A percentile compares a stretch with the other conserved stretches of the same genome.
phyloP scores from a whole-genome alignment of 2,888 invertebrate genomes.

The Troides aeacus region DNA sequence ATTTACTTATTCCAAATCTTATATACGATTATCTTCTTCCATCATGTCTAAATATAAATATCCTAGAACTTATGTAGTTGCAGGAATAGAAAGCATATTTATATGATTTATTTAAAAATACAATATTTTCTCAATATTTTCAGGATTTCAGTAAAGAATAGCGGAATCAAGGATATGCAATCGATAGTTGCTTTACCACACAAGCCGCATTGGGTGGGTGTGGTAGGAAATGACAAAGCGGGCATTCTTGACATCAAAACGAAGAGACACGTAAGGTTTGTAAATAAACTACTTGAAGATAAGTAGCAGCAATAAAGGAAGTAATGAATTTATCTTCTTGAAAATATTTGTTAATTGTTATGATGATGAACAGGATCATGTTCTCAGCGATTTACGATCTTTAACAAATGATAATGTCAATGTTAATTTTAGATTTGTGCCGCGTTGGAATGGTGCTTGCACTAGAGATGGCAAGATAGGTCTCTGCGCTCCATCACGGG shows the following conservation, averaged over 20 bases:
- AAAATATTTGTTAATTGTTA: too few species aligned
- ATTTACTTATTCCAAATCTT: too few species aligned
- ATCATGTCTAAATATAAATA: too few species aligned
- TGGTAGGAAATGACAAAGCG: slow-evolving; percentile 94
- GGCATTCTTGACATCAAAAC: slow-evolving; percentile 93
- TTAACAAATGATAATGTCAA: too few species aligned
- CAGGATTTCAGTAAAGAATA: slow-evolving; percentile 75
- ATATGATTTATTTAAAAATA: too few species aligned
- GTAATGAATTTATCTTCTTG: too few species aligned
- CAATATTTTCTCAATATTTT: slow-evolving; percentile 19
- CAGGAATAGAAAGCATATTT: too few species aligned
- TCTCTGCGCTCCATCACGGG: slow-evolving; percentile 94
- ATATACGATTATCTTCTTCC: too few species aligned
- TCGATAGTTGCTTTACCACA: slow-evolving; percentile 90
- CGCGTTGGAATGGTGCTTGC: slow-evolving; percentile 95
- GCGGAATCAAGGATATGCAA: slow-evolving; percentile 84
- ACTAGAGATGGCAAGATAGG: slow-evolving; percentile 94
- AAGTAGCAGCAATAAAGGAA: too few species aligned
- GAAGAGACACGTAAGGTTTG: slow-evolving; percentile 88
- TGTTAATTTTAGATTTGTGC: slow-evolving; percentile 79
- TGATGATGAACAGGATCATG: too few species aligned
- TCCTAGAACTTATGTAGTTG: too few species aligned
- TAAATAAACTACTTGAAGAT: not conserved
- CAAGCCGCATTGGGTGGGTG: slow-evolving; percentile 90
- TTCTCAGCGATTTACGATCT: too few species aligned